Conservation (phyloP, 2,797 vertebrate species). For the Euphonia xanthogaster region DNA sequence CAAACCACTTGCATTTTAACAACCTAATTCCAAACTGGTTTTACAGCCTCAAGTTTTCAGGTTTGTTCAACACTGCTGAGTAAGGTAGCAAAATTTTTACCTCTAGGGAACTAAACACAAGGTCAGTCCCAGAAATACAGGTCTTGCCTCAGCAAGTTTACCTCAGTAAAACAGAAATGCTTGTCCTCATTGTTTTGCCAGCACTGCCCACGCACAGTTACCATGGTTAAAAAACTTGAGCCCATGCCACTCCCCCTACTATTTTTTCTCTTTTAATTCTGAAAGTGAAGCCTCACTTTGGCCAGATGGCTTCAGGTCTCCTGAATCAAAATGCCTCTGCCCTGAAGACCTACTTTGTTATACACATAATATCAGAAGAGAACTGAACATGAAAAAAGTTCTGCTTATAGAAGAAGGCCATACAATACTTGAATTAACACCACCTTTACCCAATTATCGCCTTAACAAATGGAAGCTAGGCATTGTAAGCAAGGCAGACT, state of each 20-base stretch:
- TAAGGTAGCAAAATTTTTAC: neutral
- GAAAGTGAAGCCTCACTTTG: neutral
- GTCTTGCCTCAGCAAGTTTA: slow-evolving; percentile 37
- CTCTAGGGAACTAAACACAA: neutral
- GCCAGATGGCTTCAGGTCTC: neutral
- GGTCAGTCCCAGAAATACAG: neutral
- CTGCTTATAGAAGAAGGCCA: neutral
- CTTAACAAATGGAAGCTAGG: neutral
- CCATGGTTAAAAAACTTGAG: neutral
- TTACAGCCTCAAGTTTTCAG: neutral
- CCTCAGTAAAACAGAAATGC: slow-evolving; percentile 13
- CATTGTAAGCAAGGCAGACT: neutral
- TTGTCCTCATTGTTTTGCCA: neutral
- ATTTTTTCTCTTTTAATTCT: slow-evolving; percentile 4
- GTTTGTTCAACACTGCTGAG: neutral
- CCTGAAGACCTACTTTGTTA: neutral
- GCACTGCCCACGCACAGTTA: neutral
- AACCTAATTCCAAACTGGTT: neutral
- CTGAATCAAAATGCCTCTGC: neutral
- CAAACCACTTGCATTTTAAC: neutral
- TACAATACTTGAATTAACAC: neutral
- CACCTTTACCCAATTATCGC: neutral
- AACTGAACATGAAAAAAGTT: neutral
- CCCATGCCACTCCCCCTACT: neutral
- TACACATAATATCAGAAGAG: neutral